Evolutionary conservation across 35 echinoderm and acorn worm genomes (phyloP).

Genomic region (Antedon bifida): DNA sequence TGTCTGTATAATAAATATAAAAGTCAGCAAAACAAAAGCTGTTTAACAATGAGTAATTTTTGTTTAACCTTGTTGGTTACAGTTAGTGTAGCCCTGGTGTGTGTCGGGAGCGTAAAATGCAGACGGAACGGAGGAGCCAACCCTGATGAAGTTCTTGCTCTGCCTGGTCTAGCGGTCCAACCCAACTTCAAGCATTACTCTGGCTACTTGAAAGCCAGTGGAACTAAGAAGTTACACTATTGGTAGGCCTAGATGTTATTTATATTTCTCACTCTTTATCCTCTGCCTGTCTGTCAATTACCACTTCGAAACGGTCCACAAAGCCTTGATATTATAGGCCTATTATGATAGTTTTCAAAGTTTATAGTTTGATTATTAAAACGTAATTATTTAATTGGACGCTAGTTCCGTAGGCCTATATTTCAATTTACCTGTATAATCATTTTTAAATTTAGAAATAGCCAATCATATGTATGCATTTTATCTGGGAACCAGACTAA

Average conservation of each 20-base stretch:
- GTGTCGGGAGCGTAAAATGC: background rate
- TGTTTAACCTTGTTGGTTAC: background rate
- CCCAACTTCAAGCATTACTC: conserved; percentile 43
- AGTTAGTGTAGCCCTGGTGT: background rate
- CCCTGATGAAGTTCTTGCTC: conserved; percentile 31
- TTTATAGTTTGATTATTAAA: no score
- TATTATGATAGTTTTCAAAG: no score
- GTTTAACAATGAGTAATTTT: background rate
- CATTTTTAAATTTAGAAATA: no score
- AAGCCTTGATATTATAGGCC: no score
- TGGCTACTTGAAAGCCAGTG: conserved; percentile 38
- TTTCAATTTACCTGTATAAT: no score
- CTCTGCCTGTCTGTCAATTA: no score
- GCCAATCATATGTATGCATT: no score
- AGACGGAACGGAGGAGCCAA: background rate
- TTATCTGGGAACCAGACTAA: no score
- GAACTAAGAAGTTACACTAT: conserved; percentile 41
- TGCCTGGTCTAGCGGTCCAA: conserved; percentile 26
- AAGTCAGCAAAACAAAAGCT: background rate
- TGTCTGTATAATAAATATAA: no score
- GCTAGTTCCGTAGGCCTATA: no score
- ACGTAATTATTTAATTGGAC: no score
- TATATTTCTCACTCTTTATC: background rate
- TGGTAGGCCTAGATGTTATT: conserved; percentile 13
- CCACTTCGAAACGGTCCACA: background rate